These are phyloP conservation scores for Platichthys stellatus DNA, from an alignment of 2,113 vertebrate genomes.

Conservation along the genomic window DNA sequence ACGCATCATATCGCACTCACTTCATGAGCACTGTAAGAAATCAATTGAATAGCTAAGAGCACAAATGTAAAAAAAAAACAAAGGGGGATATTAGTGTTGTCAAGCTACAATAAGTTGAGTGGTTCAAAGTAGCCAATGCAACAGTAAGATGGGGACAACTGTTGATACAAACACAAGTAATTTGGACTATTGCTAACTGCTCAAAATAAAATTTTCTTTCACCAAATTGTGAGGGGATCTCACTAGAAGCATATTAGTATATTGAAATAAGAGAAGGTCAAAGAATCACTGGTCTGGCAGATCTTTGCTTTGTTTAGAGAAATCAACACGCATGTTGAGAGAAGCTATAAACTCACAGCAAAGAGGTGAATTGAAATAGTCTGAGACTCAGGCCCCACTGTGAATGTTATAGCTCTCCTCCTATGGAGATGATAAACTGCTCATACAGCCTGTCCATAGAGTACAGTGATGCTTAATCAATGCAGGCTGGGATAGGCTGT, in stretches of 20 bases:
- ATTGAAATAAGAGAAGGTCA: background rate
- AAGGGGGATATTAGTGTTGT: too few species aligned
- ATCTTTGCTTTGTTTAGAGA: background rate
- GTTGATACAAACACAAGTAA: background rate
- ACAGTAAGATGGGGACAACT: too few species aligned
- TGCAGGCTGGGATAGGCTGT: too few species aligned
- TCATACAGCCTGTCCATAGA: background rate
- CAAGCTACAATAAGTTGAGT: too few species aligned
- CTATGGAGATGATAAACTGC: background rate
- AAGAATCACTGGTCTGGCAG: too few species aligned
- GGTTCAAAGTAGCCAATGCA: too few species aligned
- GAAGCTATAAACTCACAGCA: too few species aligned
- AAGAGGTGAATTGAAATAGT: too few species aligned
- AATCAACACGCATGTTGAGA: too few species aligned
- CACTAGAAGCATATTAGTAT: background rate
- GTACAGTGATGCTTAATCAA: too few species aligned
- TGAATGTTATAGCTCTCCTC: background rate
- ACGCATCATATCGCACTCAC: conserved; percentile 7
- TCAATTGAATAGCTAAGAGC: background rate
- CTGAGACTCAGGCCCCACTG: background rate
- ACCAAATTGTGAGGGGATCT: background rate
- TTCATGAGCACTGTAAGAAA: conserved; percentile 13
- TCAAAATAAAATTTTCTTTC: background rate
- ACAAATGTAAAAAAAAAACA: background rate
- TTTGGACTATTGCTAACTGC: background rate